Percentiles rank a stretch among this genome's conserved stretches.
phyloP scores from a whole-genome alignment of 2,113 vertebrate genomes.

The Phyllostomus discolor region DNA sequence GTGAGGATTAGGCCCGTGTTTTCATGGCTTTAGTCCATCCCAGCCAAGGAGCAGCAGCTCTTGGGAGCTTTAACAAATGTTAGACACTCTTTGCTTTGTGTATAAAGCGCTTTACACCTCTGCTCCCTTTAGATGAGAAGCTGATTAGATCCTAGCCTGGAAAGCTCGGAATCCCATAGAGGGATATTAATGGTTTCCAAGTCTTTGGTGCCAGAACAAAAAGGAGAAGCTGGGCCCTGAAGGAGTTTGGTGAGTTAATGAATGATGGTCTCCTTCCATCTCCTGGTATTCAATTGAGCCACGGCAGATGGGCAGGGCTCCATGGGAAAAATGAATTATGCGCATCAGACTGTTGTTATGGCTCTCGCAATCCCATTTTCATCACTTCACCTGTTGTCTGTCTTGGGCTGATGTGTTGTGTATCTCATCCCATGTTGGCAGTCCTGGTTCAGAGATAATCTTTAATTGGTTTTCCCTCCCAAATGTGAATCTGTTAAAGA shows the following conservation, averaged over 20 bases:
- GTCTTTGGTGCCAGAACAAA: conserved; percentile 59
- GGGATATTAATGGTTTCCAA: conserved; percentile 53
- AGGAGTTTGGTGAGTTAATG: conserved; percentile 50
- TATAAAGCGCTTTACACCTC: conserved; percentile 5
- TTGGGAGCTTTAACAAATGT: conserved; percentile 20
- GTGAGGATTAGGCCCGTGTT: not conserved
- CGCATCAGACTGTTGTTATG: conserved; percentile 26
- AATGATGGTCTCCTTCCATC: conserved; percentile 53
- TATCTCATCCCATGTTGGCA: conserved; percentile 60
- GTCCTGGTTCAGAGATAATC: conserved; percentile 63
- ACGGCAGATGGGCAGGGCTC: conserved; percentile 53
- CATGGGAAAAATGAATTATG: conserved; percentile 50
- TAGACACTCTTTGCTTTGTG: conserved; percentile 35
- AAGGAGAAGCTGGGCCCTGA: conserved; percentile 24
- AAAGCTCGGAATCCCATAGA: conserved; percentile 18
- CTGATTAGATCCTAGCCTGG: conserved; percentile 29
- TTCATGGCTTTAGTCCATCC: conserved; percentile 23
- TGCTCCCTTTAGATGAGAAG: conserved; percentile 24
- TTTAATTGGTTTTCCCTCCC: conserved; percentile 64
- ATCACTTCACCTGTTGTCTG: conserved; percentile 63
- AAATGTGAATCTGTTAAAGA: conserved; percentile 44
- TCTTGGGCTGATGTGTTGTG: conserved; percentile 69
- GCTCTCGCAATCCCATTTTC: conserved; percentile 73
- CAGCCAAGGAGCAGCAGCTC: not conserved
- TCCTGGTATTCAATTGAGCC: conserved; percentile 40